These are phyloP conservation scores for Rallus limicola DNA, from an alignment of 2,113 vertebrate species.

Conservation along the genomic window DNA sequence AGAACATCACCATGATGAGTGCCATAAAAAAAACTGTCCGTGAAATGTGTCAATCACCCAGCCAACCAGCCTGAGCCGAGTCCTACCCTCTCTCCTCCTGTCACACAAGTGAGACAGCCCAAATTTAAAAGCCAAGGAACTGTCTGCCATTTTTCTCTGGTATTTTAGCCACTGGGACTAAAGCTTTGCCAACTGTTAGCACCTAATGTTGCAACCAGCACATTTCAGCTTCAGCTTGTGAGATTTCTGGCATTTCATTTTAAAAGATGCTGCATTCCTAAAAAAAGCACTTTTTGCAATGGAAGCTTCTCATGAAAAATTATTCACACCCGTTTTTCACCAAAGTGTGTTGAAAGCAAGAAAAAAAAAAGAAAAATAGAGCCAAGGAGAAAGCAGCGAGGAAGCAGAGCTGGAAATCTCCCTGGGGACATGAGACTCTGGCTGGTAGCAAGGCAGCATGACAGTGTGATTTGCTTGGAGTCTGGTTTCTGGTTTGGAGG, in stretches of 20 bases:
- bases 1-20: not conserved
- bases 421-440: not conserved
- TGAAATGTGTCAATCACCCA: not conserved
- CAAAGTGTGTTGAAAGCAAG: constrained; percentile 31
- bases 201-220: constrained; percentile 64
- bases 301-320: constrained; percentile 4
- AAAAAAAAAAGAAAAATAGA: not conserved
- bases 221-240: constrained; percentile 44
- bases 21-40: not conserved
- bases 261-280: constrained; percentile 38
- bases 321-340: constrained; percentile 53
- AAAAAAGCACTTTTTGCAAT: constrained; percentile 47
- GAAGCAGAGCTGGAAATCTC: not conserved
- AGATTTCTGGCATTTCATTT: constrained; percentile 58
- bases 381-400: constrained; percentile 1
- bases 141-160: constrained; percentile 52
- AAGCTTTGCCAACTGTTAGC: constrained; percentile 56
- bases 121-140: constrained; percentile 32
- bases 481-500: not conserved
- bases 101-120: not conserved
- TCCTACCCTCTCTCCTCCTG: not conserved
- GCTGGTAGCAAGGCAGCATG: not conserved
- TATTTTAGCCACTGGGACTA: constrained; percentile 34
- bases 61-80: not conserved
- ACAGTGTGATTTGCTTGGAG: not conserved